These are phyloP conservation scores for Ochotona princeps DNA, from an alignment of 2,113 vertebrate genomes.

Conservation along the genomic window DNA sequence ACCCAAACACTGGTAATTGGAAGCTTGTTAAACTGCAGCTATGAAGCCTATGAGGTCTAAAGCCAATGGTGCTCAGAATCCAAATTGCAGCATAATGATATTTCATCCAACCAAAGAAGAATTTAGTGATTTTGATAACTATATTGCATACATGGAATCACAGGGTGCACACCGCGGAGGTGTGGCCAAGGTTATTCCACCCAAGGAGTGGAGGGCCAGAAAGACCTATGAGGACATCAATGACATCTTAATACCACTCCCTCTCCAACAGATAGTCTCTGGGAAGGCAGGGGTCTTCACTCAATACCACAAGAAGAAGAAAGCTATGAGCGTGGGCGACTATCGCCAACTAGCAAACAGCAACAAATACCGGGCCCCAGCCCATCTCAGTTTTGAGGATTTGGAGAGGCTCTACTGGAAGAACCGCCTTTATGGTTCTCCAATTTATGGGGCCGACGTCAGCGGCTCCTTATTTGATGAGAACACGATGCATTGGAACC, in stretches of 20 bases:
- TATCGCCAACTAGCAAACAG: constrained; percentile 39
- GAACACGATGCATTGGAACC: constrained; percentile 51
- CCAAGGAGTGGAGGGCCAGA: constrained; percentile 65
- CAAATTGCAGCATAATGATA: constrained; percentile 70
- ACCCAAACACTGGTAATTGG: background rate
- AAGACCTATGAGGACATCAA: constrained; percentile 42
- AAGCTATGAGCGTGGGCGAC: constrained; percentile 43
- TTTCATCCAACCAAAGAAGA: constrained; percentile 74
- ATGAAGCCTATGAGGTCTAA: constrained; percentile 73
- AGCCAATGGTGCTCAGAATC: constrained; percentile 43
- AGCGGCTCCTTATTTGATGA: constrained; percentile 69
- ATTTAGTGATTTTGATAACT: constrained; percentile 71
- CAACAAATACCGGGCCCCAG: background rate
- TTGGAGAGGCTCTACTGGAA: constrained; percentile 75
- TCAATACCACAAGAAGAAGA: constrained; percentile 55
- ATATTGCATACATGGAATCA: constrained; percentile 74
- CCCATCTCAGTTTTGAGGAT: background rate
- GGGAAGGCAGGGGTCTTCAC: constrained; percentile 63
- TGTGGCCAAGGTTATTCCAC: constrained; percentile 72
- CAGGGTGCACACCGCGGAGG: constrained; percentile 72
- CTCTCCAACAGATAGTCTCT: constrained; percentile 67
- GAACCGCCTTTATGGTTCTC: constrained; percentile 20
- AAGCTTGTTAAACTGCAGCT: background rate
- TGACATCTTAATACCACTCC: constrained; percentile 43
- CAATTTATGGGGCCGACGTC: constrained; percentile 70